Conservation (phyloP, 2,797 vertebrate species). For the Xenopus petersii region DNA sequence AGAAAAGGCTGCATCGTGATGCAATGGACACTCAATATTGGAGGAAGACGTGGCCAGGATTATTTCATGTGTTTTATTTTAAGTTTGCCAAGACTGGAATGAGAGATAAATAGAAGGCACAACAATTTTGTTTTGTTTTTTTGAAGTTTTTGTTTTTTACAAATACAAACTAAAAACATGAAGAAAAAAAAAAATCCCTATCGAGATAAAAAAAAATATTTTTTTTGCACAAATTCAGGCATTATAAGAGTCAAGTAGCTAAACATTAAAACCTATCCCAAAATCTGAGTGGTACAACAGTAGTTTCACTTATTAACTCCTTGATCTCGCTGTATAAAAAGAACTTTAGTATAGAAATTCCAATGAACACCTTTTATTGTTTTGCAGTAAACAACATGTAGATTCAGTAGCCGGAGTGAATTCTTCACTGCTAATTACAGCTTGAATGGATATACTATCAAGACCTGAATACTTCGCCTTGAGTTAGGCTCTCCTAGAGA, state of each 20-base stretch:
- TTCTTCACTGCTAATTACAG: conserved; percentile 55
- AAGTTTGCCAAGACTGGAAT: conserved; percentile 73
- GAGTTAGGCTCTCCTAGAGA: conserved; percentile 62
- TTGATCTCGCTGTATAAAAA: conserved; percentile 65
- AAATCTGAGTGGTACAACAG: conserved; percentile 70
- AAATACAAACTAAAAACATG: conserved; percentile 76
- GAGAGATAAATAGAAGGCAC: conserved; percentile 84
- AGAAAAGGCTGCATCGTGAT: too few species aligned
- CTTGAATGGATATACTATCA: conserved; percentile 40
- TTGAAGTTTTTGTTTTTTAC: conserved; percentile 64
- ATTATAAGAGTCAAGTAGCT: conserved; percentile 66
- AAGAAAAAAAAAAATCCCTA: conserved; percentile 67
- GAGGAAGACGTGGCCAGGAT: conserved; percentile 51
- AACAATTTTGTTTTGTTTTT: conserved; percentile 72
- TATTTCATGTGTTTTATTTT: conserved; percentile 63
- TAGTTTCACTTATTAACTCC: conserved; percentile 58
- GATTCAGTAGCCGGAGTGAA: conserved; percentile 59
- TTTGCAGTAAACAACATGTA: conserved; percentile 62
- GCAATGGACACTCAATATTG: too few species aligned
- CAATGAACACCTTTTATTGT: conserved; percentile 67
- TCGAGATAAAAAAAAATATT: conserved; percentile 56
- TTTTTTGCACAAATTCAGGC: conserved; percentile 66
- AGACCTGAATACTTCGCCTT: conserved; percentile 54
- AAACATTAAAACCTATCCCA: conserved; percentile 72
- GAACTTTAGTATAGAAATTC: conserved; percentile 53